Evolutionary conservation across 1,140 invertebrate genomes (phyloP).

Genomic region (Marisa cornuarietis): DNA sequence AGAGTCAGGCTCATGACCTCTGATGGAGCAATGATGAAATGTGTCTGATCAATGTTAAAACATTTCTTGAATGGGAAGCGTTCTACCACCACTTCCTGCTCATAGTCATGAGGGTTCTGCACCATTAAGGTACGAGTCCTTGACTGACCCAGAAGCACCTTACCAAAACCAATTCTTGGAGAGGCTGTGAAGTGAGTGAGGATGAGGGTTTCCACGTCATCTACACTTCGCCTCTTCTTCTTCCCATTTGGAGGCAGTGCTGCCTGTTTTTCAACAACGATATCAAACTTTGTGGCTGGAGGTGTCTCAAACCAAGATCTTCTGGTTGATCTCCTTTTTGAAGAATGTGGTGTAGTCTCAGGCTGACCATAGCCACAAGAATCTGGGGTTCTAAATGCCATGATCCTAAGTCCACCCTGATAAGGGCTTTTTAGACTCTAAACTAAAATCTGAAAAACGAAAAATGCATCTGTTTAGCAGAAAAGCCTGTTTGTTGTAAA

Average conservation of each 20-base stretch:
- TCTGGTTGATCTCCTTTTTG: slow-evolving; percentile 31
- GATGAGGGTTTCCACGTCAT: slow-evolving; percentile 47
- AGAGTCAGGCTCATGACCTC: slow-evolving; percentile 38
- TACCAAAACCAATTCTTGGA: slow-evolving; percentile 54
- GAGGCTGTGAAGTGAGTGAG: slow-evolving; percentile 57
- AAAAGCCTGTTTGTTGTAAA: too few species aligned
- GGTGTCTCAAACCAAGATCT: slow-evolving; percentile 55
- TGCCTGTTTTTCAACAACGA: slow-evolving; percentile 39
- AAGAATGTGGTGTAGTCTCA: slow-evolving; percentile 22
- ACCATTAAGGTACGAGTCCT: slow-evolving; percentile 44
- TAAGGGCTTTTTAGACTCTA: neutral
- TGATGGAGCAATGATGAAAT: slow-evolving; percentile 46
- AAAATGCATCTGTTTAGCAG: too few species aligned
- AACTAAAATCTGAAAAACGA: too few species aligned
- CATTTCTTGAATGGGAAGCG: slow-evolving; percentile 55
- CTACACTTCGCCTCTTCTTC: slow-evolving; percentile 35
- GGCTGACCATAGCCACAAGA: slow-evolving; percentile 6
- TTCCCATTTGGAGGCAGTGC: slow-evolving; percentile 7
- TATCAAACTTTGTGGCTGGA: slow-evolving; percentile 37
- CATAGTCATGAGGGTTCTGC: slow-evolving; percentile 57
- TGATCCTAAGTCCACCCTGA: neutral
- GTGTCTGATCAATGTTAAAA: slow-evolving; percentile 43
- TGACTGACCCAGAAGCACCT: slow-evolving; percentile 34
- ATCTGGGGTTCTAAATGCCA: neutral
- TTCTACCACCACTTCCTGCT: slow-evolving; percentile 55